These are phyloP conservation scores for Dicycla oo DNA, from an alignment of 2,888 invertebrate genomes.

Conservation along the genomic window DNA sequence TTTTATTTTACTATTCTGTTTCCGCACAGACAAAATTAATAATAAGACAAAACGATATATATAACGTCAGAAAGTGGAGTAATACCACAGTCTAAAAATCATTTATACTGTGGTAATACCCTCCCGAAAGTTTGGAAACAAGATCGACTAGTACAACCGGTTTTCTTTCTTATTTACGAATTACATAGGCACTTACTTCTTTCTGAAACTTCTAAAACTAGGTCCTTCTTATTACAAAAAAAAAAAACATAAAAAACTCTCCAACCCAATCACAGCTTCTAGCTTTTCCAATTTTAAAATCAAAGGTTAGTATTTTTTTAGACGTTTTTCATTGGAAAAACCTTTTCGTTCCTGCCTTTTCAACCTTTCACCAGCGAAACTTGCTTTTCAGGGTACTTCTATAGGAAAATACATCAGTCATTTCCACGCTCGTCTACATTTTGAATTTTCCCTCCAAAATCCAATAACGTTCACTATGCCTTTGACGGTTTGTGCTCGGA, in stretches of 20 bases:
- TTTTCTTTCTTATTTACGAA: background rate
- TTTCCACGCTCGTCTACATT: constrained; percentile 11
- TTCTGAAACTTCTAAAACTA: background rate
- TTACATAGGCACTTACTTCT: too few relatives aligned
- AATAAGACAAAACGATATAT: too few relatives aligned
- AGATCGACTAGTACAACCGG: too few relatives aligned
- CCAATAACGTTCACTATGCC: constrained; percentile 37
- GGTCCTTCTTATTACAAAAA: background rate
- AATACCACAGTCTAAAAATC: too few relatives aligned
- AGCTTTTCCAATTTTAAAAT: constrained; percentile 17
- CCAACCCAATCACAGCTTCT: background rate
- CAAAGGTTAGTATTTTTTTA: background rate
- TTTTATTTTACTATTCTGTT: too few relatives aligned
- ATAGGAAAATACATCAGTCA: constrained; percentile 9
- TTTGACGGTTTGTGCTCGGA: constrained; percentile 26
- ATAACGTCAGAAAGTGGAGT: too few relatives aligned
- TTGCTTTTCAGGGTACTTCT: constrained; percentile 5
- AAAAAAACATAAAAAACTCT: background rate
- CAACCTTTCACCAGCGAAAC: background rate
- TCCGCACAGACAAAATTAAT: too few relatives aligned
- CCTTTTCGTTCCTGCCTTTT: constrained; percentile 12
- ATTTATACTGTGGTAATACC: too few relatives aligned
- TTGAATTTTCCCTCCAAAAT: constrained; percentile 39
- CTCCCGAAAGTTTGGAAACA: too few relatives aligned
- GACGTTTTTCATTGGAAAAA: constrained; percentile 11